Conservation (phyloP, 2,113 vertebrate genomes). For the Erythrolamprus reginae region DNA sequence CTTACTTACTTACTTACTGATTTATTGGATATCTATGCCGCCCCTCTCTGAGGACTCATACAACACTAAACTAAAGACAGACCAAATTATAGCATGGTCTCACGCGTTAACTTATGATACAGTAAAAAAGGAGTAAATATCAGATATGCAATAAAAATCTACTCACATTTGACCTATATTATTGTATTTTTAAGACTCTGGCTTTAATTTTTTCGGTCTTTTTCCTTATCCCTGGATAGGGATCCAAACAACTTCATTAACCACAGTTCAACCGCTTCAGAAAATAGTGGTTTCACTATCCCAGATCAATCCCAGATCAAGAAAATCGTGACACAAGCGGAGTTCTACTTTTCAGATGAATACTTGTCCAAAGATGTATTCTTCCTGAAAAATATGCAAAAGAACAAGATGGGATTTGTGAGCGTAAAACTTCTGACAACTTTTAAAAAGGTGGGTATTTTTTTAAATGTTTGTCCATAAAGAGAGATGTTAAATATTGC, state of each 20-base stretch:
- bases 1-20: too few relatives aligned
- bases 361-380: constrained; percentile 72
- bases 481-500: neutral
- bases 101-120: neutral
- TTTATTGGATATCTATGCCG: too few relatives aligned
- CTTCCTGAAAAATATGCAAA: constrained; percentile 73
- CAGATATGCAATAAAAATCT: neutral
- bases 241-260: constrained; percentile 5
- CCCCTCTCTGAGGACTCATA: too few relatives aligned
- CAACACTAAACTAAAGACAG: neutral
- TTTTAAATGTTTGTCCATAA: neutral
- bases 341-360: constrained; percentile 71
- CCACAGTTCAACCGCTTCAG: constrained; percentile 41
- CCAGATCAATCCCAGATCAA: constrained; percentile 48
- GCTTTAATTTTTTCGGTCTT: neutral
- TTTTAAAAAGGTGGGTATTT: constrained; percentile 71
- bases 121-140: neutral
- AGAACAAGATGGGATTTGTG: constrained; percentile 74
- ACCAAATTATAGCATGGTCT: neutral
- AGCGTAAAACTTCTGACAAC: constrained; percentile 76
- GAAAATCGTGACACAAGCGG: constrained; percentile 69
- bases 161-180: neutral
- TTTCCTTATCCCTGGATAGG: constrained; percentile 33
- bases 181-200: neutral
- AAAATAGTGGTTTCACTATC: constrained; percentile 10